Evolutionary conservation across 2,797 vertebrate species (phyloP).

Genomic region (Platalea minor): DNA sequence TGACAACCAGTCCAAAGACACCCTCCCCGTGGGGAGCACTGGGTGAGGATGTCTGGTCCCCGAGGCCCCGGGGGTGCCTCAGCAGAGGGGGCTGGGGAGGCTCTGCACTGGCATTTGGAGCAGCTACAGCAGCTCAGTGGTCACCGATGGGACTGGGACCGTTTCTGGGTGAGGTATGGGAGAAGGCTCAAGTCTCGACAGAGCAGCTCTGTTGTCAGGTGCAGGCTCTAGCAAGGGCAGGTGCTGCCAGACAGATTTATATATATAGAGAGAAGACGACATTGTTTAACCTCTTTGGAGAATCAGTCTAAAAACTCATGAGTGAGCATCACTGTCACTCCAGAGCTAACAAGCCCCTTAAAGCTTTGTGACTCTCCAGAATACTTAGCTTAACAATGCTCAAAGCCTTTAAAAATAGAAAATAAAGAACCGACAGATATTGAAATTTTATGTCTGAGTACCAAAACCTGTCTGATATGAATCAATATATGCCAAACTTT

Average conservation of each 20-base stretch:
- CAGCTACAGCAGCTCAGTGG: neutral
- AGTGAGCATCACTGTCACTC: neutral
- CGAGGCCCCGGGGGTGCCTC: rapidly evolving
- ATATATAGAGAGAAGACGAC: neutral
- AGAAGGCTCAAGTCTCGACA: neutral
- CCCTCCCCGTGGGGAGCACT: too few relatives aligned
- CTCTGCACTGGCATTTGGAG: neutral
- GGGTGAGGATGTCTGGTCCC: neutral
- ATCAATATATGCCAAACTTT: neutral
- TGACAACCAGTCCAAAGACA: neutral
- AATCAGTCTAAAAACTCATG: neutral
- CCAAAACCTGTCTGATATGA: neutral
- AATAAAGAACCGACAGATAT: neutral
- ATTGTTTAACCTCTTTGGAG: neutral
- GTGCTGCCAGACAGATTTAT: neutral
- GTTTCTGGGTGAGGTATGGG: neutral
- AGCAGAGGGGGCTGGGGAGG: neutral
- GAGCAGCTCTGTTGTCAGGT: neutral
- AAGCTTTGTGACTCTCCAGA: neutral
- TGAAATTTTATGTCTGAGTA: neutral
- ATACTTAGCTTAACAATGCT: neutral
- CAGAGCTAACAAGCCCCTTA: neutral
- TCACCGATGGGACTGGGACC: neutral
- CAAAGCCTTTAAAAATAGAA: neutral
- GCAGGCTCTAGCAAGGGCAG: neutral